phyloP scores from a whole-genome alignment of 2,888 invertebrate species.

The Morpho achilles region DNA sequence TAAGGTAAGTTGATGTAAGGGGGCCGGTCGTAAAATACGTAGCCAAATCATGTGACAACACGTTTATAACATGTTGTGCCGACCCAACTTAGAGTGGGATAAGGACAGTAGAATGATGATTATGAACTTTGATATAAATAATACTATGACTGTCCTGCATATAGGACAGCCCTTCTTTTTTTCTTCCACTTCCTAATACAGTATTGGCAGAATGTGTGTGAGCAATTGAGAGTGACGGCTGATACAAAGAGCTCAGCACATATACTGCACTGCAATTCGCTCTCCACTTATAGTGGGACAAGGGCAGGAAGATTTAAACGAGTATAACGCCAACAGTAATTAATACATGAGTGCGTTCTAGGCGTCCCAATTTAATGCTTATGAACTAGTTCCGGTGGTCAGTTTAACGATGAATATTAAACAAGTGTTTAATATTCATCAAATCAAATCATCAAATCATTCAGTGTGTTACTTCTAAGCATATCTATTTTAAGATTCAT shows the following conservation, averaged over 20 bases:
- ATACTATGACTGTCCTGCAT: conserved; percentile 62
- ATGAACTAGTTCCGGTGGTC: conserved; percentile 66
- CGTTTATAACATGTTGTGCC: no score
- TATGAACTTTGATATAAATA: no score
- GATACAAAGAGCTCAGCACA: conserved; percentile 86
- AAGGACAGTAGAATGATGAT: no score
- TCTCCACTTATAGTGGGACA: conserved; percentile 61
- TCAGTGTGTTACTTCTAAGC: not conserved
- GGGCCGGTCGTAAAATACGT: no score
- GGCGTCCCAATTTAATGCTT: conserved; percentile 62
- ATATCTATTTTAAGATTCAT: not conserved
- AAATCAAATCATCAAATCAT: no score
- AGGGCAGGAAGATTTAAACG: conserved; percentile 9
- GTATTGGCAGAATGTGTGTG: conserved; percentile 86
- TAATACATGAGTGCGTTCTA: conserved; percentile 52
- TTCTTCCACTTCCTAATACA: conserved; percentile 86
- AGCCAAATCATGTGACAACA: no score
- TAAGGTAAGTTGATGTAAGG: no score
- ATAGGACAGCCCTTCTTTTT: conserved; percentile 85
- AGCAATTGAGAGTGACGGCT: conserved; percentile 84
- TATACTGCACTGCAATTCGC: conserved; percentile 86
- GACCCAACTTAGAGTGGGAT: no score
- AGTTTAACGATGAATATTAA: conserved; percentile 21
- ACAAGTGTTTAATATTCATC: conserved; percentile 11
- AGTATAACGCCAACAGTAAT: conserved; percentile 50